Conservation (phyloP, 1,140 invertebrate species). For the Eulimnadia texana region DNA sequence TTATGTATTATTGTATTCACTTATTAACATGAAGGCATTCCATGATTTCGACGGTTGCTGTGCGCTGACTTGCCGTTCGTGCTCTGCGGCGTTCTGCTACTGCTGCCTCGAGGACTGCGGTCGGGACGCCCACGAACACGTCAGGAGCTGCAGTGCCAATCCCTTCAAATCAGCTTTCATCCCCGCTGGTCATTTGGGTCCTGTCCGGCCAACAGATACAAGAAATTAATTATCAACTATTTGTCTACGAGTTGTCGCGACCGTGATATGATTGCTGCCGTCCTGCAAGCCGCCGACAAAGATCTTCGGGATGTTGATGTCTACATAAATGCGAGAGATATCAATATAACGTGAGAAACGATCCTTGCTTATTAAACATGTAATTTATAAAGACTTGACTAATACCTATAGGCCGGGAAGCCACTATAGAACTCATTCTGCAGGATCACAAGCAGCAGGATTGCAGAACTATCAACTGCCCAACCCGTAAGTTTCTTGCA, state of each 20-base stretch:
- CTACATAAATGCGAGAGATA: background rate
- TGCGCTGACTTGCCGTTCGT: background rate
- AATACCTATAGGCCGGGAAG: background rate
- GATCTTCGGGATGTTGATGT: background rate
- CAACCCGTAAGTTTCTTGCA: too few species aligned
- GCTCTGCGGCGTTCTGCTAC: background rate
- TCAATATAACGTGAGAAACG: background rate
- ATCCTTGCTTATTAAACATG: background rate
- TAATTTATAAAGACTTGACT: background rate
- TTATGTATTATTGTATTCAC: too few species aligned
- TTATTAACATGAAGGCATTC: background rate
- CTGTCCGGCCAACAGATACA: background rate
- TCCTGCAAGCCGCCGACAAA: background rate
- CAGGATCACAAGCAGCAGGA: too few species aligned
- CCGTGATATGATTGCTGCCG: background rate
- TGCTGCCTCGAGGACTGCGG: constrained; percentile 3
- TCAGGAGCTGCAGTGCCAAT: background rate
- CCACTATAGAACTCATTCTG: too few species aligned
- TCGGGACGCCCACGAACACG: background rate
- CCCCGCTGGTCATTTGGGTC: background rate
- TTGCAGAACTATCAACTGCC: too few species aligned
- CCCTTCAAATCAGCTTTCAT: background rate
- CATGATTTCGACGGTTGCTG: constrained; percentile 5
- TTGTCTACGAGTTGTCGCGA: background rate
- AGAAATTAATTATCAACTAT: background rate